Evolutionary conservation across 2,888 invertebrate species (phyloP).

Genomic region (Caenorhabditis sp.): DNA sequence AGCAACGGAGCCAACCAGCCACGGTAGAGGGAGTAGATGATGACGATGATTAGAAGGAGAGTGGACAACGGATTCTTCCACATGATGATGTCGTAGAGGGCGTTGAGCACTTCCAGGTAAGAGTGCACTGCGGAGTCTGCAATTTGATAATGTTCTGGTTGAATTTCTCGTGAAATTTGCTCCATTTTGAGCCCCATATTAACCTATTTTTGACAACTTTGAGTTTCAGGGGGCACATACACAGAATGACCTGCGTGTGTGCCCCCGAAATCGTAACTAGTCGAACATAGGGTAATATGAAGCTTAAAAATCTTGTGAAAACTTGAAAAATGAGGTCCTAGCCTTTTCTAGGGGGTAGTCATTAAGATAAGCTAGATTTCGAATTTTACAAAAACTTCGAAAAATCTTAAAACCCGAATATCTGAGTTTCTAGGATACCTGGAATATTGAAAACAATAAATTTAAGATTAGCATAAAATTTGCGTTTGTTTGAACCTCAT

Average conservation of each 20-base stretch:
- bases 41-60: slow-evolving; percentile 75
- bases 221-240: too few species aligned
- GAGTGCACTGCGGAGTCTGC: slow-evolving; percentile 78
- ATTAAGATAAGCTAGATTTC: too few species aligned
- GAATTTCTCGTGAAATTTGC: neutral
- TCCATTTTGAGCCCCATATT: slow-evolving; percentile 6
- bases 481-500: neutral
- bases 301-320: too few species aligned
- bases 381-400: too few species aligned
- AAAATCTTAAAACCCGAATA: too few species aligned
- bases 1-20: slow-evolving; percentile 84
- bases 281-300: neutral
- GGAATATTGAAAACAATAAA: too few species aligned
- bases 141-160: slow-evolving; percentile 33
- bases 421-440: too few species aligned
- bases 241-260: neutral
- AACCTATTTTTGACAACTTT: neutral
- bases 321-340: too few species aligned
- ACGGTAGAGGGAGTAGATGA: slow-evolving; percentile 84
- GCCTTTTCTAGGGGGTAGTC: too few species aligned
- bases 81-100: slow-evolving; percentile 77
- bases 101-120: slow-evolving; percentile 77
- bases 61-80: slow-evolving; percentile 80
- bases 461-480: neutral
- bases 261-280: neutral